Base-by-base conservation (phyloP, 1,140 invertebrate species). In the Lordiphosa collinella region DNA sequence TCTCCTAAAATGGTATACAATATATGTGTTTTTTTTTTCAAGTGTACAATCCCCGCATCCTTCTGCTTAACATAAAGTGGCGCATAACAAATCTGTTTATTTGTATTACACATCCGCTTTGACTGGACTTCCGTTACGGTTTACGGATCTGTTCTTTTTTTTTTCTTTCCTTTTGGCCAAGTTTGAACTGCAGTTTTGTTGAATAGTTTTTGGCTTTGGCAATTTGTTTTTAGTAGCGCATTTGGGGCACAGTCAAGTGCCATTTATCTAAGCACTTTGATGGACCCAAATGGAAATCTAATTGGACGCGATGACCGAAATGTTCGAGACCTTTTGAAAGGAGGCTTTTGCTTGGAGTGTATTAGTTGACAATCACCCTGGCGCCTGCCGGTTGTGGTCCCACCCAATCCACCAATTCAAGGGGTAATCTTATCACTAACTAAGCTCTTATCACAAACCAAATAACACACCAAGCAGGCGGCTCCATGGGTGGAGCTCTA, bases 51-150 rank as follows among this genome's bases (percentile, higher is more conserved):
- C 38, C 48, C 36, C 35, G 40, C 16, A 38, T 38, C 48, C 43
- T 60, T 52, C 65, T 71, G 75, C 75, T 66, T 70, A 79, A 58
- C 75, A 74, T 74, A 84, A 85, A 85, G 71, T 78, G 79, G 68
- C 52, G 82, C 82, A 86, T 86, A 86, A 86, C 82, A 86, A 86
- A 86, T 86, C 65, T 86, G 82, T 86, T 86, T 86, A 86, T 80
- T 80, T 82, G 76, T 82, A 74, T 70, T 69, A 37, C 38, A 82
- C 70, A 75, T 80, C 78, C 76, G 76, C 11, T 73, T 61, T 37
- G 38, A 47, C 53, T 50, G 52, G 55, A 71, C 68, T 78, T 75
- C 71, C 72, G 60, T 65, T 52, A 50, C 65, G 52, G 61, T 55
- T 53, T 29, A 29, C 25, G 25, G 25, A 29, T 29, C 25, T 29